These are phyloP conservation scores for Omphaloscelis lunosa DNA, from an alignment of 2,888 invertebrate genomes.

Conservation along the genomic window DNA sequence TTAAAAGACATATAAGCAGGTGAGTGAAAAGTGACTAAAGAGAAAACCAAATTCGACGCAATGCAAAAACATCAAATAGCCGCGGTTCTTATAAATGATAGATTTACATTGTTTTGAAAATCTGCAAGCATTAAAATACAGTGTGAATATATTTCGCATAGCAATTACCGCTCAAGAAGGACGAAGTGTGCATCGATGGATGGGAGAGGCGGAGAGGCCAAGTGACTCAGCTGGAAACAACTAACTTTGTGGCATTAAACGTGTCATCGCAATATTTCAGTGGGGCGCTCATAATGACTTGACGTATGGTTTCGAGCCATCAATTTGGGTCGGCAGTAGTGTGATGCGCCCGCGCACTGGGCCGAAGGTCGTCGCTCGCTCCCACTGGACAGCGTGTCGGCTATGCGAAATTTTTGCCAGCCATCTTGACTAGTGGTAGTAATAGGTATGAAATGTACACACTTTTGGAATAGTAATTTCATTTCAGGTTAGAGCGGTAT, in stretches of 20 bases:
- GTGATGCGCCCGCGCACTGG: slow-evolving; percentile 70
- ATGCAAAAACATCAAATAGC: neutral
- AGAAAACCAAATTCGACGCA: neutral
- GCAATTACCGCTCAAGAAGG: slow-evolving; percentile 5
- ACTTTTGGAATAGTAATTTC: no score
- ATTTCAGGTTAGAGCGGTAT: neutral
- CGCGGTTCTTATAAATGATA: neutral
- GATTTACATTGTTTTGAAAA: slow-evolving; percentile 7
- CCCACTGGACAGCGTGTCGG: slow-evolving; percentile 82
- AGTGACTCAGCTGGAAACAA: slow-evolving; percentile 40
- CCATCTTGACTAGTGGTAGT: slow-evolving; percentile 25
- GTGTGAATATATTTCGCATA: slow-evolving; percentile 19
- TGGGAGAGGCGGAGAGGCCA: slow-evolving; percentile 9
- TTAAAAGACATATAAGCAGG: no score
- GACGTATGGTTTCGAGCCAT: slow-evolving; percentile 71
- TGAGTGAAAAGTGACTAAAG: neutral
- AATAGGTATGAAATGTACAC: neutral
- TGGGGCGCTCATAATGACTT: slow-evolving; percentile 63
- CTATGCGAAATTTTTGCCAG: slow-evolving; percentile 68
- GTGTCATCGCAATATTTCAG: slow-evolving; percentile 67
- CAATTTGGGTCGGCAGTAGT: slow-evolving; percentile 74
- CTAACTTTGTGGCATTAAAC: slow-evolving; percentile 49
- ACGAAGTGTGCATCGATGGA: slow-evolving; percentile 32
- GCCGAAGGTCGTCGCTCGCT: slow-evolving; percentile 76
- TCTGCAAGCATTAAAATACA: neutral